Evolutionary conservation across 2,797 vertebrate species (phyloP).

Genomic region (Gadopsis marmoratus): DNA sequence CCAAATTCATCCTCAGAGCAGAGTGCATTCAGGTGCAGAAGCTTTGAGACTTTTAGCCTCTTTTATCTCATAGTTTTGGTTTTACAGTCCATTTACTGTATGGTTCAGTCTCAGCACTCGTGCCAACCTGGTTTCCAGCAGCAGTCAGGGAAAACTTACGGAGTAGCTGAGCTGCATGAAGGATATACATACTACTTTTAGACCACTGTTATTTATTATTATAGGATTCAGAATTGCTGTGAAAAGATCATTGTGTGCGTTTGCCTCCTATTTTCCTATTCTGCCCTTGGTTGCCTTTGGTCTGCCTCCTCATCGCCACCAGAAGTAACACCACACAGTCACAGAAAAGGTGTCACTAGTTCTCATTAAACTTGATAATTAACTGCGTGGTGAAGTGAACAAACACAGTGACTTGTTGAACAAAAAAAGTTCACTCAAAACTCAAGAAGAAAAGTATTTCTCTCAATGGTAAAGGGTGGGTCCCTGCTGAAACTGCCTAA

Average conservation of each 20-base stretch:
- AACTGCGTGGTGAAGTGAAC: conserved; percentile 24
- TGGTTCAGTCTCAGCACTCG: background rate
- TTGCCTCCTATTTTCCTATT: conserved; percentile 16
- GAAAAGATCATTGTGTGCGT: conserved; percentile 1
- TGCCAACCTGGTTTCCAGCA: background rate
- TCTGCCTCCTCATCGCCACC: conserved; percentile 30
- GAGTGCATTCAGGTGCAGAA: conserved; percentile 86
- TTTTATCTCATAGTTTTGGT: background rate
- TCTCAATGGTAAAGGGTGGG: background rate
- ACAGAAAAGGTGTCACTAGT: conserved; percentile 56
- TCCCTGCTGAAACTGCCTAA: no score
- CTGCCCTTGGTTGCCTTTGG: conserved; percentile 8
- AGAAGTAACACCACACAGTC: conserved; percentile 56
- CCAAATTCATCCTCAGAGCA: conserved; percentile 87
- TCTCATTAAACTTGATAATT: conserved; percentile 65
- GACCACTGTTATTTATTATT: background rate
- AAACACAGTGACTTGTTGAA: conserved; percentile 11
- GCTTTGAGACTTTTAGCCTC: background rate
- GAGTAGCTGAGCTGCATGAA: background rate
- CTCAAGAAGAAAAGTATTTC: background rate
- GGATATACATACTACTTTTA: background rate
- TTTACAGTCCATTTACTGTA: background rate
- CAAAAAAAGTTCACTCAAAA: background rate
- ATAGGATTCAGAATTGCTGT: background rate
- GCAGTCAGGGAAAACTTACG: background rate